Conservation (phyloP, 92 coral and sea anemone species). For the Desmophyllum pertusum region DNA sequence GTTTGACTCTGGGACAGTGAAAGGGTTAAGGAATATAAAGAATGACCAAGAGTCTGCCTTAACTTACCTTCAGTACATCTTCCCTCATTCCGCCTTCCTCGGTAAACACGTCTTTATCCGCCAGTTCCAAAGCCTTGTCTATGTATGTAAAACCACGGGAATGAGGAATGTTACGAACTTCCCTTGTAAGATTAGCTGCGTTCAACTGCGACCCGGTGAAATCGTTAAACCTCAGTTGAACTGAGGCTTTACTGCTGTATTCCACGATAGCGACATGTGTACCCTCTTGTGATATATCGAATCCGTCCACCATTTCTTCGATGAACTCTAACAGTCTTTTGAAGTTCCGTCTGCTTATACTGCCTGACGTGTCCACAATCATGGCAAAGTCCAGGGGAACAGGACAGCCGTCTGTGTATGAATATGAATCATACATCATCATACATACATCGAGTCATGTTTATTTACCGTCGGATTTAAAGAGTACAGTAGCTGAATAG, state of each 20-base stretch:
- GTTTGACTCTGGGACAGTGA: too few species aligned
- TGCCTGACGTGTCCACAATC: constrained; percentile 69
- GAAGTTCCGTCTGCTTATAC: constrained; percentile 60
- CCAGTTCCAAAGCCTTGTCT: constrained; percentile 24
- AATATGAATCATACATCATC: too few species aligned
- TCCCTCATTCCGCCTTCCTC: constrained; percentile 33
- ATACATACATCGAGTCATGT: too few species aligned
- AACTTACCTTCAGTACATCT: constrained; percentile 26
- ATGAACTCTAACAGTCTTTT: constrained; percentile 20
- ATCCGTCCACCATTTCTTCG: constrained; percentile 30
- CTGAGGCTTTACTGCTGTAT: constrained; percentile 16
- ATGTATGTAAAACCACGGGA: constrained; percentile 20
- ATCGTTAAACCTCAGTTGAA: constrained; percentile 7
- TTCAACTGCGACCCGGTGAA: constrained; percentile 20
- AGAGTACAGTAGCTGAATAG: too few species aligned
- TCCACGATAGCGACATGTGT: constrained; percentile 33
- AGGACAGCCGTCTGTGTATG: constrained; percentile 53
- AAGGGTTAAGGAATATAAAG: neutral
- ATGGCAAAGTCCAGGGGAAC: constrained; percentile 61
- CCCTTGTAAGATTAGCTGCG: constrained; percentile 26
- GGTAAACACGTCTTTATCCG: constrained; percentile 28
- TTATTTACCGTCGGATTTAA: too few species aligned
- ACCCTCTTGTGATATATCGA: constrained; percentile 35
- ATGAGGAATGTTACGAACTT: neutral
- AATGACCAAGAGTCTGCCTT: neutral